Percentiles rank a stretch among this genome's conserved stretches.
Conservation (phyloP, 2,113 vertebrate species). For the Pipa parva region DNA sequence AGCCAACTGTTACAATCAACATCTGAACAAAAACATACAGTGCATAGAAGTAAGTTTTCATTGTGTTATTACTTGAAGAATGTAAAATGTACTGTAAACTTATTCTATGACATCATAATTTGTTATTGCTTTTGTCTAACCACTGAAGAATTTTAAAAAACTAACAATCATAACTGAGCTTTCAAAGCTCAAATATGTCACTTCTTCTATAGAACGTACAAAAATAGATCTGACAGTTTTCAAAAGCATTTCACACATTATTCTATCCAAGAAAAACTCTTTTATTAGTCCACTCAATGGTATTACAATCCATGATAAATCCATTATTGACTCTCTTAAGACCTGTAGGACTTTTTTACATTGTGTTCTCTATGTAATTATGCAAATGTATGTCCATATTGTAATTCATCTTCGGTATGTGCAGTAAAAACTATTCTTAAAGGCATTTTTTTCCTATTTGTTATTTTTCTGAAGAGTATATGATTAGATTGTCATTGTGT, state of each 20-base stretch:
- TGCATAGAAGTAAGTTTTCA: too few species aligned
- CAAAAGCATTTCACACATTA: conserved; percentile 10
- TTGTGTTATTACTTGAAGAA: too few species aligned
- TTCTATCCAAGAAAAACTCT: conserved; percentile 16
- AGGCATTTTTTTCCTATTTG: too few species aligned
- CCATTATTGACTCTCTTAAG: conserved; percentile 12
- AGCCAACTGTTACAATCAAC: too few species aligned
- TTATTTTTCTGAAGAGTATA: too few species aligned
- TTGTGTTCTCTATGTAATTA: not conserved
- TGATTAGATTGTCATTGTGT: too few species aligned
- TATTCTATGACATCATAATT: conserved; percentile 1
- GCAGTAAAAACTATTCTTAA: too few species aligned
- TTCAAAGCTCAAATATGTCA: conserved; percentile 16
- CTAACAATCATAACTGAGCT: conserved; percentile 12
- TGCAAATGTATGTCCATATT: conserved; percentile 4
- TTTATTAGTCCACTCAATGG: conserved; percentile 24
- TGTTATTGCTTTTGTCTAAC: conserved; percentile 12
- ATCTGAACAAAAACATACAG: too few species aligned
- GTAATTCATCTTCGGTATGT: conserved; percentile 14
- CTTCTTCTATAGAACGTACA: not conserved
- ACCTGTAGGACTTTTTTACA: not conserved
- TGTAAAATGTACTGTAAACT: too few species aligned
- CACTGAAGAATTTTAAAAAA: conserved; percentile 7
- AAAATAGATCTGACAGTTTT: not conserved
- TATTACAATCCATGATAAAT: conserved; percentile 27